Evolutionary conservation across 2,888 invertebrate genomes (phyloP).

Genomic region (Cephus nigrinus): DNA sequence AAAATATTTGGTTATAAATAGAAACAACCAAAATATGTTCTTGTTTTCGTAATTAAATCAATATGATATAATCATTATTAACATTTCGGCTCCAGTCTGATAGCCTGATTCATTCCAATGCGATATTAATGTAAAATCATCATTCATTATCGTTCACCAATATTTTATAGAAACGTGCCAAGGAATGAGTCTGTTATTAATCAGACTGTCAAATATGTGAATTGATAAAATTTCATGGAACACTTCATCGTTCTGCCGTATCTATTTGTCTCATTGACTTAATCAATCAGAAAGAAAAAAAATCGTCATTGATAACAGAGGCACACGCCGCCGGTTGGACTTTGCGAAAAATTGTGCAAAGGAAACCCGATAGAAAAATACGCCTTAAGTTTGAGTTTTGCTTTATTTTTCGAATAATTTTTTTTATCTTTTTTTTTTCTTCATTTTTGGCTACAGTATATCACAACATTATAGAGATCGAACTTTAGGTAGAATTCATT

Average conservation of each 20-base stretch:
- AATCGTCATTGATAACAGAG: neutral
- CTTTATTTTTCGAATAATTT: slow-evolving; percentile 16
- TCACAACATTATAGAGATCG: slow-evolving; percentile 58
- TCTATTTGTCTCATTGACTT: neutral
- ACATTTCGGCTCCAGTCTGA: neutral
- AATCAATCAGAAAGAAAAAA: neutral
- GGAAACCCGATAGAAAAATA: slow-evolving; percentile 2
- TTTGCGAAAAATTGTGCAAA: neutral
- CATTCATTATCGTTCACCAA: neutral
- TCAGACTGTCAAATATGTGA: neutral
- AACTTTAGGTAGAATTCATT: slow-evolving; percentile 52
- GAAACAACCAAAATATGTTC: neutral
- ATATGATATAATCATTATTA: neutral
- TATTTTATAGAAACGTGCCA: neutral
- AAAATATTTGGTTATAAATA: neutral
- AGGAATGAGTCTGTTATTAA: neutral
- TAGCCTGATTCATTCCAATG: too few relatives aligned
- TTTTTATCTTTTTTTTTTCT: slow-evolving; percentile 33
- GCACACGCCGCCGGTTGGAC: too few relatives aligned
- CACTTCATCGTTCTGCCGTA: neutral
- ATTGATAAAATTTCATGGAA: neutral
- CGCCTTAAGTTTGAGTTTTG: neutral
- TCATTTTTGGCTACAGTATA: slow-evolving; percentile 49
- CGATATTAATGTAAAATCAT: neutral
- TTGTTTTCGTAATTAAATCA: neutral